Evolutionary conservation across 2,888 invertebrate species (phyloP).

Genomic region (Chaetoderma sp.): DNA sequence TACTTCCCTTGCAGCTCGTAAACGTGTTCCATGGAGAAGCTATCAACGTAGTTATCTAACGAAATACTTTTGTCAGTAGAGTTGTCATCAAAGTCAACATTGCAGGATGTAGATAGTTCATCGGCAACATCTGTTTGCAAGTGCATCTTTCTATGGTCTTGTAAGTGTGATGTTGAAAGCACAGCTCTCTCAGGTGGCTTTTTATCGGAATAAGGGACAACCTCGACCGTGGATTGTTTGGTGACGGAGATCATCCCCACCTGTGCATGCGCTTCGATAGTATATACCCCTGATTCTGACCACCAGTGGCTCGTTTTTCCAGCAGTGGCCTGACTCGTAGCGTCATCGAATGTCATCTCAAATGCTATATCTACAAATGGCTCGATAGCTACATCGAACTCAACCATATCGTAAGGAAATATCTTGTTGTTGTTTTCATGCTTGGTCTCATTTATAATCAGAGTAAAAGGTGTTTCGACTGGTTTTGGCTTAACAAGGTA

Average conservation of each 20-base stretch:
- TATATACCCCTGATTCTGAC: constrained; percentile 46
- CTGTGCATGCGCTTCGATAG: constrained; percentile 41
- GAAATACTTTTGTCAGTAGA: not conserved
- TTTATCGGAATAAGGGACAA: constrained; percentile 52
- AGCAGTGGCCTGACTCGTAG: constrained; percentile 31
- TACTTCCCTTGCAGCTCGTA: not conserved
- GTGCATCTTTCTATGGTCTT: constrained; percentile 15
- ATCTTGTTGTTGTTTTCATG: no score
- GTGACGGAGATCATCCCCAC: constrained; percentile 39
- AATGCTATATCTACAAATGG: constrained; percentile 42
- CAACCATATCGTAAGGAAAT: constrained; percentile 58
- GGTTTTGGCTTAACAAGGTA: no score
- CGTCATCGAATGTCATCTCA: constrained; percentile 56
- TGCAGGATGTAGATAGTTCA: constrained; percentile 40
- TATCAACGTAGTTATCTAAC: constrained; percentile 39
- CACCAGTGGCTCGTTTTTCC: constrained; percentile 48
- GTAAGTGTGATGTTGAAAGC: constrained; percentile 39
- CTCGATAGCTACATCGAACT: constrained; percentile 41
- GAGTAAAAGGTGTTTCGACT: no score
- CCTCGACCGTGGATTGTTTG: constrained; percentile 38
- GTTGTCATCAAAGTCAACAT: constrained; percentile 43
- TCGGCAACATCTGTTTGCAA: constrained; percentile 43
- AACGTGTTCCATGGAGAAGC: constrained; percentile 18
- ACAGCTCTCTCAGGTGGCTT: constrained; percentile 44
- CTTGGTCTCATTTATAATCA: no score